Base-by-base conservation (phyloP, 2,888 invertebrate genomes). In the Leucoptera coffeella region DNA sequence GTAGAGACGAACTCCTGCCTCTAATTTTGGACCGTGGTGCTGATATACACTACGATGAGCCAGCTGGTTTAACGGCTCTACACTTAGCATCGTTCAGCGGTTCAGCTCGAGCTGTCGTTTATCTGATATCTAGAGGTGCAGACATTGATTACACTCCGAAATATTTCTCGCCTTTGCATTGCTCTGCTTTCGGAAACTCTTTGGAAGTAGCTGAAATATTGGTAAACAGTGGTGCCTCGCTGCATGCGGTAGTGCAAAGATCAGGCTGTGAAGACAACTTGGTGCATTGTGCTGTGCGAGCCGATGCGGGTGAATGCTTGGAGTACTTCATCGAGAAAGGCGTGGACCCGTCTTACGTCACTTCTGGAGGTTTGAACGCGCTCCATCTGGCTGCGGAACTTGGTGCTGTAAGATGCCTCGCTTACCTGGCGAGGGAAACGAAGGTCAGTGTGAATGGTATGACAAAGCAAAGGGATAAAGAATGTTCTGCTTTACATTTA, bases 141-240 rank as follows among this genome's bases (percentile, higher is more conserved):
- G 82, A 82, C 40, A 74, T 85, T 0, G 82, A 84, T 50, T 73
- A 75, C 21, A 74, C 78, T 13, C 77, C 77, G 19, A 82, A 82
- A 50, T 77, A 79, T 35, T 85, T 85, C 41, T 82, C 85, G 14
- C 88, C 92, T 0, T 67, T 93, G 27, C 92, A 93, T 47, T 90
- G 87, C 45, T 87, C 91, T 2, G 90, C 91, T 1, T 89, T 91
- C 54, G 87, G 91, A 3, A 90, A 91, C 41, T 82, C 88, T 14
- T 73, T 82, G 4, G 82, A 86, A 43, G 85, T 86, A 0, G 83
- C 85, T 8, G 81, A 80, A 48, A 67, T 87, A 35, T 73, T 93
- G 14, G 74, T 91, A 22, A 77, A 79, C 21, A 75, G 77, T 35
- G 82, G 82, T 2, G 80, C 86, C 4, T 74, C 77, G 22, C 71